Conservation (phyloP, 2,888 invertebrate genomes). For the Geophilus truncorum region DNA sequence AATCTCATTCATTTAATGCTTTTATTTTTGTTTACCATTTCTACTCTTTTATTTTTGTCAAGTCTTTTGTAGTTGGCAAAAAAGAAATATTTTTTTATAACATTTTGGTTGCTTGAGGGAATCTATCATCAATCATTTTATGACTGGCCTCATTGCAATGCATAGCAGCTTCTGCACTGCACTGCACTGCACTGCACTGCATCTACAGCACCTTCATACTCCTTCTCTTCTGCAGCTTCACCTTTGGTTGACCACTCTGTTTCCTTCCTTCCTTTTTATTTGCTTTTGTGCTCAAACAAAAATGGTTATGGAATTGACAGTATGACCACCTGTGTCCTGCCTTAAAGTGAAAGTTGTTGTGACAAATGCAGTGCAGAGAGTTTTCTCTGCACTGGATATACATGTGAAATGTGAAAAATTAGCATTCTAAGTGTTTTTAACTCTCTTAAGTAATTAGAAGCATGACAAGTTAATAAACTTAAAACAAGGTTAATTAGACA, state of each 20-base stretch:
- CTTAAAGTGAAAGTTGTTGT: neutral
- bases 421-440: no score
- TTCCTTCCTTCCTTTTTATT: neutral
- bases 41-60: neutral
- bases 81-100: neutral
- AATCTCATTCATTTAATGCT: neutral
- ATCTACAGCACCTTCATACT: no score
- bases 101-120: neutral
- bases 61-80: neutral
- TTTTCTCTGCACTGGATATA: no score
- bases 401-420: no score
- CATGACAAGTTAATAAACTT: neutral
- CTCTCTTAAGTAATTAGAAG: neutral
- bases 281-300: neutral
- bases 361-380: no score
- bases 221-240: neutral
- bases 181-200: slow-evolving; percentile 13
- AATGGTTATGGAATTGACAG: neutral
- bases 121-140: slow-evolving; percentile 19
- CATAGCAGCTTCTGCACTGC: neutral
- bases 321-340: neutral
- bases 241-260: slow-evolving; percentile 4
- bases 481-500: neutral
- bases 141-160: slow-evolving; percentile 8
- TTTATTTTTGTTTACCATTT: neutral